Evolutionary conservation across 2,797 vertebrate species (phyloP).

Genomic region (Cynopterus sphinx): DNA sequence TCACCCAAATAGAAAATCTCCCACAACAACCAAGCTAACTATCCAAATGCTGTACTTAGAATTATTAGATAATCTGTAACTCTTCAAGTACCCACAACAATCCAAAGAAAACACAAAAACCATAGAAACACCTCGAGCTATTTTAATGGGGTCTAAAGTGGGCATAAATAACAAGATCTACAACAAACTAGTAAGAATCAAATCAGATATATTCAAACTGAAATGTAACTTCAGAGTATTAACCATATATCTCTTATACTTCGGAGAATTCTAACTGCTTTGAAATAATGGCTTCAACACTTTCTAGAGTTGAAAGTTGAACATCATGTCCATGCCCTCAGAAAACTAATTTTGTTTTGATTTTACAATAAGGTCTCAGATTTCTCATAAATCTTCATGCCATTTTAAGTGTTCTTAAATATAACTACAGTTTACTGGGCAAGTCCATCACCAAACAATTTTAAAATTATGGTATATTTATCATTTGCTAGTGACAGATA

Average conservation of each 20-base stretch:
- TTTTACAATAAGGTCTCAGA: slow-evolving; percentile 23
- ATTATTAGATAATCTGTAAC: neutral
- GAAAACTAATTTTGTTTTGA: slow-evolving; percentile 47
- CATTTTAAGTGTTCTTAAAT: slow-evolving; percentile 24
- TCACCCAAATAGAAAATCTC: neutral
- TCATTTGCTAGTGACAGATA: slow-evolving; percentile 56
- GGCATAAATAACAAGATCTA: neutral
- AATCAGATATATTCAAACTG: slow-evolving; percentile 6
- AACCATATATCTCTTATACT: neutral
- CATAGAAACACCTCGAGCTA: neutral
- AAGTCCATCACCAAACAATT: slow-evolving; percentile 55
- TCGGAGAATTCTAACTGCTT: neutral
- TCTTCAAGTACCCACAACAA: neutral
- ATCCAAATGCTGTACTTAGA: neutral
- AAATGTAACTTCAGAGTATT: slow-evolving; percentile 8
- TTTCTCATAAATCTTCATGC: neutral
- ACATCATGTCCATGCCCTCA: neutral
- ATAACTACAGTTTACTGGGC: neutral
- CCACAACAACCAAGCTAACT: neutral
- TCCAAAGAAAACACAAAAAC: slow-evolving; percentile 7
- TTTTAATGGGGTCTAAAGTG: slow-evolving; percentile 5
- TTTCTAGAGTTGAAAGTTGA: neutral
- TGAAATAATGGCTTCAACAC: neutral
- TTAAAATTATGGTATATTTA: slow-evolving; percentile 56
- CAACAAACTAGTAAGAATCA: slow-evolving; percentile 26